These are phyloP conservation scores for Hippocampus barbouri DNA, from an alignment of 2,113 vertebrate genomes.

Conservation along the genomic window DNA sequence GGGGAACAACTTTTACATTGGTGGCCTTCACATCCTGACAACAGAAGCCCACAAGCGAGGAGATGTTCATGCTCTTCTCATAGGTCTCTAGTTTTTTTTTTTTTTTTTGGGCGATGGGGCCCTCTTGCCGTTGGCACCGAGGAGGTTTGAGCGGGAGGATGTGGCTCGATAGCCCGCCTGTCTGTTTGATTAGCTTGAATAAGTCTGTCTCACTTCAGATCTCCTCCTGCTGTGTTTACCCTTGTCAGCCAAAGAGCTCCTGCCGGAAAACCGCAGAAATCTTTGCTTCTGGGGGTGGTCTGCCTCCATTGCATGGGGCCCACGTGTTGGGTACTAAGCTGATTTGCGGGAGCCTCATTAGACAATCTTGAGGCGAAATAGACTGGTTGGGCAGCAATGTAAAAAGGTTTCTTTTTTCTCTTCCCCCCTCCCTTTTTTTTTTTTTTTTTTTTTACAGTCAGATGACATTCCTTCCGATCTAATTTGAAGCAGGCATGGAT, in stretches of 20 bases:
- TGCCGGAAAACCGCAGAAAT: constrained; percentile 43
- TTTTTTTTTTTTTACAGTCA: constrained; percentile 64
- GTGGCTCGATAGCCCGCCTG: constrained; percentile 37
- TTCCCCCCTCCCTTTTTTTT: constrained; percentile 19
- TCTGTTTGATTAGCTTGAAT: constrained; percentile 45
- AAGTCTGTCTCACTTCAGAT: constrained; percentile 37
- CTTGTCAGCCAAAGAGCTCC: constrained; percentile 33
- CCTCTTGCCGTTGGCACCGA: constrained; percentile 11
- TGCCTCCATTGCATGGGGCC: constrained; percentile 11
- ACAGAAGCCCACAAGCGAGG: constrained; percentile 24
- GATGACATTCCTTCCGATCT: constrained; percentile 68
- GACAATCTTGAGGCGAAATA: constrained; percentile 47
- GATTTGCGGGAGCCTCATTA: constrained; percentile 54
- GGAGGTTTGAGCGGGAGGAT: constrained; percentile 35
- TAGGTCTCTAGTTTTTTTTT: constrained; percentile 6
- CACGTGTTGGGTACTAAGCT: constrained; percentile 15
- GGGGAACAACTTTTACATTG: constrained; percentile 27
- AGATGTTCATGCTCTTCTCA: constrained; percentile 42
- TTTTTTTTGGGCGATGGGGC: neutral
- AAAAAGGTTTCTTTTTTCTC: constrained; percentile 19
- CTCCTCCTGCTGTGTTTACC: constrained; percentile 26
- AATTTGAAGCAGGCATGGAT: constrained; percentile 70
- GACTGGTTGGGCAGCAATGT: constrained; percentile 52
- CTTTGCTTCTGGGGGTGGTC: constrained; percentile 52
- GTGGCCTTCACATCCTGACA: constrained; percentile 27